Evolutionary conservation across 1,140 invertebrate genomes (phyloP).

Genomic region (Micrasema minimum): DNA sequence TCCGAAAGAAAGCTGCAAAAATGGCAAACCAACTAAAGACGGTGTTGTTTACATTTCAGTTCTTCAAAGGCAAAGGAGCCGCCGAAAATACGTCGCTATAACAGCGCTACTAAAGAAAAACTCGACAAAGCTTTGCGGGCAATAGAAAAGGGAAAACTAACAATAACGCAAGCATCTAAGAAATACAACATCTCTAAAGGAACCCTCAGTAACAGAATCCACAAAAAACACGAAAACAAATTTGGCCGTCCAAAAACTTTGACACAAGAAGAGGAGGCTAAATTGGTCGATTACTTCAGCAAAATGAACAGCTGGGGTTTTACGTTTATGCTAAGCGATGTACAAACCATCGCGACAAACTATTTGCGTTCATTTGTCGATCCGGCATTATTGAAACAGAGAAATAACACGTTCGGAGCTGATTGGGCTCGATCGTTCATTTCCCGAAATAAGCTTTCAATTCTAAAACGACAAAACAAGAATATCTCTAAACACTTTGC

Average conservation of each 20-base stretch:
- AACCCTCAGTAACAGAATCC: conserved; percentile 9
- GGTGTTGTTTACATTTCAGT: conserved; percentile 29
- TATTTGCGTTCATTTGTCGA: not conserved
- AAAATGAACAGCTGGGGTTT: not conserved
- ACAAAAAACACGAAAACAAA: conserved; percentile 24
- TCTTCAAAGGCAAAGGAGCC: not conserved
- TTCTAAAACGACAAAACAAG: not conserved
- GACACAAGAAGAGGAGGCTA: not conserved
- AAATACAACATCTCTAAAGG: conserved; percentile 12
- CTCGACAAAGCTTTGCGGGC: not conserved
- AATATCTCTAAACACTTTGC: conserved; percentile 16
- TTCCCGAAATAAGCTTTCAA: not conserved
- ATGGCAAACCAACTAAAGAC: not conserved
- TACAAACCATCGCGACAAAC: not conserved
- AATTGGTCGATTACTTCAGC: not conserved
- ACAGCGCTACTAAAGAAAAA: conserved; percentile 4
- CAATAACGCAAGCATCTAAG: not conserved
- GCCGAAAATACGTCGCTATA: conserved; percentile 23
- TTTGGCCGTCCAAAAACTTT: not conserved
- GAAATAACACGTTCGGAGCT: not conserved
- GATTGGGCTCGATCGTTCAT: conserved; percentile 9
- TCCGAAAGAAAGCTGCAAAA: too few species aligned
- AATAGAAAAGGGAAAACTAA: not conserved
- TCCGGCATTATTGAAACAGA: not conserved
- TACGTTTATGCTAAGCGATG: not conserved